Conservation (phyloP, 92 coral and sea anemone genomes). For the Epizoanthus ramosus region DNA sequence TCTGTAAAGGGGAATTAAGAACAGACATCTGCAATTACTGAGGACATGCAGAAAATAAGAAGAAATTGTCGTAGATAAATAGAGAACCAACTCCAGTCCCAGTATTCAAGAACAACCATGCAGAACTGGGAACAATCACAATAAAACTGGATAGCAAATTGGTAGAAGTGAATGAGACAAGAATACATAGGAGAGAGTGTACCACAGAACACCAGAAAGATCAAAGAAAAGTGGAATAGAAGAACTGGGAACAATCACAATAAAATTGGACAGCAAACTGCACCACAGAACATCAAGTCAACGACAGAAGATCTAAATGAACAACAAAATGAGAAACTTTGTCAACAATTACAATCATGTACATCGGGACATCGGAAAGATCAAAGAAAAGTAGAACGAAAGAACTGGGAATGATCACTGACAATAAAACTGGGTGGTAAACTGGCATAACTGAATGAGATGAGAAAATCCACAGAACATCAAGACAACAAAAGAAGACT, state of each 20-base stretch:
- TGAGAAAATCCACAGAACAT: constrained; percentile 8
- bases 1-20: no score
- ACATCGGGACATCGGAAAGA: no score
- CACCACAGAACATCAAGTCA: not conserved
- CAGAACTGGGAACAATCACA: not conserved
- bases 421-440: constrained; percentile 3
- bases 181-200: not conserved
- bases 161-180: not conserved
- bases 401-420: not conserved
- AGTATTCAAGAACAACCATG: no score
- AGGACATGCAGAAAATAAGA: no score
- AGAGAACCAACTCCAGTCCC: not conserved
- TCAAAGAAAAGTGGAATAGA: no score
- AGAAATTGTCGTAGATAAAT: no score
- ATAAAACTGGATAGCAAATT: no score
- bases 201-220: not conserved
- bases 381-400: not conserved
- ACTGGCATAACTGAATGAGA: not conserved
- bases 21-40: no score
- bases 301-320: not conserved
- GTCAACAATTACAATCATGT: no score
- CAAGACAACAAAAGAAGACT: not conserved
- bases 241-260: not conserved
- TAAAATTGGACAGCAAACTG: not conserved
- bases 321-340: no score